These are phyloP conservation scores for Morinoia aosen DNA, from an alignment of 2,888 invertebrate species.

Conservation along the genomic window DNA sequence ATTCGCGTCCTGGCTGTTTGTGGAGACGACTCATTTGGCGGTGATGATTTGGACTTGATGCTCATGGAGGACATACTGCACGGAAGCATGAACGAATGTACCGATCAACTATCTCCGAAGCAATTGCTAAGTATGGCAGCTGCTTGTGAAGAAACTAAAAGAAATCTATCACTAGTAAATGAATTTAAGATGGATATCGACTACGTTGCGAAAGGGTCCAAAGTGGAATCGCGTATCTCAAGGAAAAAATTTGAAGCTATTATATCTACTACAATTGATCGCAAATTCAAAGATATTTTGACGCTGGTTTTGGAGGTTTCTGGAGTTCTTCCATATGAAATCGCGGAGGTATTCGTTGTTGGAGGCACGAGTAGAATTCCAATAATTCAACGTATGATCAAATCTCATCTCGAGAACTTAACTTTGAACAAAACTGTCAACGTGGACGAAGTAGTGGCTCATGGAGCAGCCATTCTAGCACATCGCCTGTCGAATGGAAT, in stretches of 20 bases:
- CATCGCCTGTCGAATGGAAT: background rate
- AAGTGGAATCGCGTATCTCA: background rate
- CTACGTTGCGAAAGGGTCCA: background rate
- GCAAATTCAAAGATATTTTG: background rate
- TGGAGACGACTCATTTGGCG: background rate
- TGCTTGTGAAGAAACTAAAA: background rate
- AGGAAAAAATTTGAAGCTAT: background rate
- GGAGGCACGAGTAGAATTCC: background rate
- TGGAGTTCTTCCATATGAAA: background rate
- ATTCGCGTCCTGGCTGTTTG: background rate
- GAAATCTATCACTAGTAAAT: background rate
- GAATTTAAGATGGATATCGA: background rate
- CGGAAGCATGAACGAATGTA: background rate
- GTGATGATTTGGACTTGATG: background rate
- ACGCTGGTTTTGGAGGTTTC: background rate
- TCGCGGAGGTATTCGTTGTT: background rate
- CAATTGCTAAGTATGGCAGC: background rate
- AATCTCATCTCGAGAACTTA: background rate
- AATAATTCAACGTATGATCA: background rate
- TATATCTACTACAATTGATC: background rate
- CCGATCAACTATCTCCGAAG: background rate
- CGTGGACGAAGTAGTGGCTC: background rate
- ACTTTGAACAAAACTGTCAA: background rate
- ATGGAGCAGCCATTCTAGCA: background rate
- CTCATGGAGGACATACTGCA: background rate